Evolutionary conservation across 2,113 vertebrate species (phyloP).

Genomic region (Corythoichthys intestinalis): DNA sequence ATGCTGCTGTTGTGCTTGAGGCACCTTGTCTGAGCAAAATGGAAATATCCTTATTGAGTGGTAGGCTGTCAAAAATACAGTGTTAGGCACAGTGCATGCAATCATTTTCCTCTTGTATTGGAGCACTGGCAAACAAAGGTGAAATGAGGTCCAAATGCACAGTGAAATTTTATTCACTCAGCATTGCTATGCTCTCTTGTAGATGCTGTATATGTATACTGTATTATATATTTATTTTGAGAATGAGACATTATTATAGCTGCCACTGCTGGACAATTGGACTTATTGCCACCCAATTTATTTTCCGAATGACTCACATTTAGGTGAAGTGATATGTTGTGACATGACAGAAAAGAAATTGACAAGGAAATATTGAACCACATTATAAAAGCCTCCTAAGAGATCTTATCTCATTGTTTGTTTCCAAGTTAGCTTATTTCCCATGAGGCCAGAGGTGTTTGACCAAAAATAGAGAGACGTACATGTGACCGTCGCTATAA

Average conservation of each 20-base stretch:
- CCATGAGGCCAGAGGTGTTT: constrained; percentile 14
- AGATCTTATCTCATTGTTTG: constrained; percentile 43
- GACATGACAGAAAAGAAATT: constrained; percentile 18
- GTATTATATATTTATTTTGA: not conserved
- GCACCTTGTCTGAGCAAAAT: constrained; percentile 29
- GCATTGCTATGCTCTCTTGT: not conserved
- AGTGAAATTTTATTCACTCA: constrained; percentile 2
- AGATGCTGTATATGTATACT: constrained; percentile 1
- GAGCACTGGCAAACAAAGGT: constrained; percentile 14
- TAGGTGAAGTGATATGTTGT: constrained; percentile 18
- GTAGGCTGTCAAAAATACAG: constrained; percentile 28
- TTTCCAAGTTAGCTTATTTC: constrained; percentile 32
- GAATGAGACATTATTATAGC: not conserved
- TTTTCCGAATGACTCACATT: constrained; percentile 9
- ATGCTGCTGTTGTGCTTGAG: constrained; percentile 11
- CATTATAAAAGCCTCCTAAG: constrained; percentile 16
- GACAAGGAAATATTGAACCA: constrained; percentile 17
- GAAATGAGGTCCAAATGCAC: constrained; percentile 6
- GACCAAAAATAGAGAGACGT: constrained; percentile 22
- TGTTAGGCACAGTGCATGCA: constrained; percentile 12
- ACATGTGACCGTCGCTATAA: constrained; percentile 31
- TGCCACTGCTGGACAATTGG: not conserved
- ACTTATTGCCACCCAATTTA: not conserved
- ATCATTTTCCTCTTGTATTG: constrained; percentile 8
- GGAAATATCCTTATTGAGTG: constrained; percentile 19